Conservation (phyloP, 2,888 invertebrate species). For the Coenonympha glycerion region DNA sequence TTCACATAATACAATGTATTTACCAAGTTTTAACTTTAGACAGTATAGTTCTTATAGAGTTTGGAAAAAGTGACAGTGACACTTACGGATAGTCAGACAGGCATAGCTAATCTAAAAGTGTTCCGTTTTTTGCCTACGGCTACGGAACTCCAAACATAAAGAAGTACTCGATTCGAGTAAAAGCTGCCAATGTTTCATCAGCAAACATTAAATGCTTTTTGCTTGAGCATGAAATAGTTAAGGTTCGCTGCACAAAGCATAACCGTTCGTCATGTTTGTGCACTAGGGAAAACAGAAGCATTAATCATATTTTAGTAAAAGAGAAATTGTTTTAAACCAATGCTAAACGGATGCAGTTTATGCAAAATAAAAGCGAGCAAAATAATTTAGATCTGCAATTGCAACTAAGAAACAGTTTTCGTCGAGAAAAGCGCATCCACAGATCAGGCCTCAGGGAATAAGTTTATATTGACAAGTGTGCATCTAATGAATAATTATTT, state of each 20-base stretch:
- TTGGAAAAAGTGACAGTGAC: too few species aligned
- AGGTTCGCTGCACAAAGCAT: conserved; percentile 1
- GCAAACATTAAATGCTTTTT: background rate
- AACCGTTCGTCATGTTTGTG: background rate
- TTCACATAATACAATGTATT: too few species aligned
- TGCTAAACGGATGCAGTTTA: conserved; percentile 6
- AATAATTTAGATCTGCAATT: background rate
- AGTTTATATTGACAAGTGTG: too few species aligned
- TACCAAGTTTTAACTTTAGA: too few species aligned
- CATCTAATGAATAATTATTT: too few species aligned
- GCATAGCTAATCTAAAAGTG: too few species aligned
- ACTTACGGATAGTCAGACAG: too few species aligned
- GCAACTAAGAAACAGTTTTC: background rate
- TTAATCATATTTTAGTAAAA: conserved; percentile 2
- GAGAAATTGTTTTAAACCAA: background rate
- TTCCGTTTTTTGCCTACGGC: too few species aligned
- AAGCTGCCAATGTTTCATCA: background rate
- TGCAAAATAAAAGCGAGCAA: background rate
- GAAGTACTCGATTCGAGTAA: too few species aligned
- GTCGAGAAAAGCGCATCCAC: background rate
- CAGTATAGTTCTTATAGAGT: too few species aligned
- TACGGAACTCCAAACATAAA: too few species aligned
- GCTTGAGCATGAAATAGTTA: background rate
- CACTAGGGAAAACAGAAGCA: conserved; percentile 3
- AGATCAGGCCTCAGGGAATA: too few species aligned